Percentiles rank a stretch among this genome's conserved stretches.
phyloP scores from a whole-genome alignment of 2,888 invertebrate genomes.

The Steromphala cineraria region DNA sequence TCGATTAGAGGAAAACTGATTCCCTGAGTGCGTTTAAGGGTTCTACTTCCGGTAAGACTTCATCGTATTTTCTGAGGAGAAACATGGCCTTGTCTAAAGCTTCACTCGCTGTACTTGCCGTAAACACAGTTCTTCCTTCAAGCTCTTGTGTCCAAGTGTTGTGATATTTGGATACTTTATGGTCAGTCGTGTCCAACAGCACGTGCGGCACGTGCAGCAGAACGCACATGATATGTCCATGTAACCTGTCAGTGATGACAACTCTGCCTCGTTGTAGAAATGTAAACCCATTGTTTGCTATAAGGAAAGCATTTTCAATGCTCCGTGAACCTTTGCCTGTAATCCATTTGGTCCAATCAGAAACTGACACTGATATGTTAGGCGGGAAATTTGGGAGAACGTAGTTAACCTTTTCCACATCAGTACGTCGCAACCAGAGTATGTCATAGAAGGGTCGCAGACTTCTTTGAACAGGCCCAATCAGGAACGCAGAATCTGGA shows the following conservation, averaged over 20 bases:
- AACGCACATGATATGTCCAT: constrained; percentile 43
- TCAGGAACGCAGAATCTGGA: constrained; percentile 44
- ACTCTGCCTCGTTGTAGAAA: constrained; percentile 42
- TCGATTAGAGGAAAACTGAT: background rate
- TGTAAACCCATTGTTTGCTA: constrained; percentile 27
- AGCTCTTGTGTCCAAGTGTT: constrained; percentile 41
- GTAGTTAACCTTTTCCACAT: constrained; percentile 29
- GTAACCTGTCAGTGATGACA: constrained; percentile 44
- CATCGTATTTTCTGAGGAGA: background rate
- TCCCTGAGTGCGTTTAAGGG: background rate
- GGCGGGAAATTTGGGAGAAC: background rate
- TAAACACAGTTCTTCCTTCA: background rate
- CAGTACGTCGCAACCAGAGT: constrained; percentile 38
- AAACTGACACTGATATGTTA: background rate
- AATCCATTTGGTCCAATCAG: constrained; percentile 21
- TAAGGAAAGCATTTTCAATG: constrained; percentile 30
- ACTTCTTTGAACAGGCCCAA: constrained; percentile 33
- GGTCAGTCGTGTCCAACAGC: constrained; percentile 36
- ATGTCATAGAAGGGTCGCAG: constrained; percentile 39
- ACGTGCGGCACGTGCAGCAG: constrained; percentile 45
- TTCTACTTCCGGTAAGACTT: background rate
- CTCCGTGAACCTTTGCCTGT: background rate
- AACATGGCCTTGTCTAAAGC: background rate
- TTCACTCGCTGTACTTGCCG: background rate
- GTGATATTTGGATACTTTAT: constrained; percentile 36